Evolutionary conservation across 2,797 vertebrate species (phyloP).

Genomic region (Graptemys geographica): DNA sequence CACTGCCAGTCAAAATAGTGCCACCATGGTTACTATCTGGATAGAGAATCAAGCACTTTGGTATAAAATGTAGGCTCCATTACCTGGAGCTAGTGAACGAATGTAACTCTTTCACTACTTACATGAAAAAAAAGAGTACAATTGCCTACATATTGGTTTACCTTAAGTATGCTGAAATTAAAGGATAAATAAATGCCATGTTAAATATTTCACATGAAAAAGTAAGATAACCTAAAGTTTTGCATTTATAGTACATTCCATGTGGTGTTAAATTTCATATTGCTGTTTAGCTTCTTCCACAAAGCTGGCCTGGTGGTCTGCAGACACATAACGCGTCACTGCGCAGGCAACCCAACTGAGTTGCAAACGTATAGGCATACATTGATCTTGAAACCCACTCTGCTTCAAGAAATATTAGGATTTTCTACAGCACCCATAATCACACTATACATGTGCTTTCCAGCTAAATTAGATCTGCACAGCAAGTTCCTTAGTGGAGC

Average conservation of each 20-base stretch:
- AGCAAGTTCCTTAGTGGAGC: background rate
- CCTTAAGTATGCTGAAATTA: background rate
- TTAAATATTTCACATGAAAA: background rate
- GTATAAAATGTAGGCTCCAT: fast-evolving
- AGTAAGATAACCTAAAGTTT: background rate
- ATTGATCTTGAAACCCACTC: background rate
- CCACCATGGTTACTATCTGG: fast-evolving
- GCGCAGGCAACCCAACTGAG: background rate
- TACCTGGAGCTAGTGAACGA: fast-evolving
- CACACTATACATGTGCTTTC: background rate
- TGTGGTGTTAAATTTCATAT: background rate
- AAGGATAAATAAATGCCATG: background rate
- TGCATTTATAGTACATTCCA: background rate
- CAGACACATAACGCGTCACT: background rate
- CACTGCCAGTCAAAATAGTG: fast-evolving
- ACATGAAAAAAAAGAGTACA: background rate
- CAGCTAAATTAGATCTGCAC: background rate
- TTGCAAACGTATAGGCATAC: background rate
- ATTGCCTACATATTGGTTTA: background rate
- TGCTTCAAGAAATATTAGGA: background rate
- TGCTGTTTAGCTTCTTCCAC: background rate
- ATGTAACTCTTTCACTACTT: background rate
- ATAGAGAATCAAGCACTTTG: fast-evolving
- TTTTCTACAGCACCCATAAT: background rate
- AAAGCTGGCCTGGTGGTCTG: background rate